Conservation (phyloP, 2,797 vertebrate species). For the Luscinia megarhynchos region DNA sequence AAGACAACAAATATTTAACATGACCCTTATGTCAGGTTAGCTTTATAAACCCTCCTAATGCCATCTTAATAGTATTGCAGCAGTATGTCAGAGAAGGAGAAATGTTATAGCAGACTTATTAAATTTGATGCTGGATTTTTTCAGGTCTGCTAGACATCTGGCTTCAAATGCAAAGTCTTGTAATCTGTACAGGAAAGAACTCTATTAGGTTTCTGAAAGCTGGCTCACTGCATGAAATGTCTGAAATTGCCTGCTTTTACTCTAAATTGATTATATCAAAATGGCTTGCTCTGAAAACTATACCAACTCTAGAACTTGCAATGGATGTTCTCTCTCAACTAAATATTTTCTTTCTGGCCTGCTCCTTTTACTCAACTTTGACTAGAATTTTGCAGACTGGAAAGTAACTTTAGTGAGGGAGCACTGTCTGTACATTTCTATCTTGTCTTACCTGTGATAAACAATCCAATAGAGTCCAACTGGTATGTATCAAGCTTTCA, state of each 20-base stretch:
- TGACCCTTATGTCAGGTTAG: not conserved
- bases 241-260: constrained; percentile 32
- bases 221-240: not conserved
- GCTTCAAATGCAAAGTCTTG: not conserved
- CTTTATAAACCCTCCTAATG: constrained; percentile 35
- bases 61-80: constrained; percentile 32
- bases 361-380: not conserved
- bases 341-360: not conserved
- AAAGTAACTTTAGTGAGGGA: not conserved
- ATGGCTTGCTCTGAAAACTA: constrained; percentile 8
- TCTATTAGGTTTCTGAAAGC: constrained; percentile 58
- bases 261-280: constrained; percentile 38
- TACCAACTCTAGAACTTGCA: not conserved
- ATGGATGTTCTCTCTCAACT: not conserved
- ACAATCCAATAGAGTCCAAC: not conserved
- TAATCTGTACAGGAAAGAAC: constrained; percentile 11
- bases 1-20: constrained; percentile 6
- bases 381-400: not conserved
- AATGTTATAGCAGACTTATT: constrained; percentile 39
- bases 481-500: not conserved
- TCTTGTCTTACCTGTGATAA: not conserved
- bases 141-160: constrained; percentile 51
- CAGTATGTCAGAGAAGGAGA: constrained; percentile 1
- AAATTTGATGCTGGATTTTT: constrained; percentile 58
- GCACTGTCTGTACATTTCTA: not conserved